Evolutionary conservation across 2,888 invertebrate genomes (phyloP), one percentile per base, ranked within the genome.

Genomic region (Trilocha varians): DNA sequence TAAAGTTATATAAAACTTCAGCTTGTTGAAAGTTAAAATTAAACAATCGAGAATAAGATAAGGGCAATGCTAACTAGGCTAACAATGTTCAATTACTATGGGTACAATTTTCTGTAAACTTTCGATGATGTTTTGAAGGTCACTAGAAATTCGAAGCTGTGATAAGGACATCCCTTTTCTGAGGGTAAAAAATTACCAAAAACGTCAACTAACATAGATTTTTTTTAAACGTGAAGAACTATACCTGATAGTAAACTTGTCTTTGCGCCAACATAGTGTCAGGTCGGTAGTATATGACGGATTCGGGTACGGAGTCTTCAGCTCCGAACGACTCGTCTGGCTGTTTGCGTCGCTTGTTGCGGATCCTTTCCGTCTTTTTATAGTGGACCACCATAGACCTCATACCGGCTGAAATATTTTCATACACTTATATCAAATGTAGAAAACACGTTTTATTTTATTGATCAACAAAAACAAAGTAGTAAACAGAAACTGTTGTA

Each of bases 241-340:
- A 49, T 73, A 95, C 92, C 87, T 96, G 95, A 71, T 96, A 95
- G 75, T 94, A 95, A 87, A 95, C 94, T 76, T 97, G 97, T 33
- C 95, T 79, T 38, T 93, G 93, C 4, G 93, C 89, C 0, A 97
- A 97, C 39, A 94, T 76, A 50, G 89, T 84, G 9, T 92, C 92
- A 1, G 94, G 93, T 5, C 89, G 52, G 75, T 79, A 71, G 69
- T 77, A 51, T 45, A 82, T 65, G 43, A 71, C 65, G 15, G 70
- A 70, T 50, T 79, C 77, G 16, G 56, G 50, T 2, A 82, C 58
- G 3, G 52, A 59, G 16, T 71, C 75, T 25, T 67, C 69, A 39
- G 47, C 43, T 25, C 37, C 44, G 48, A 59, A 36, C 48, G 59
- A 45, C 42, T 46, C 38, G 17, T 55, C 50, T 1, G 43, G 47